phyloP scores from a whole-genome alignment of 2,113 vertebrate species.

The Pimephales promelas region DNA sequence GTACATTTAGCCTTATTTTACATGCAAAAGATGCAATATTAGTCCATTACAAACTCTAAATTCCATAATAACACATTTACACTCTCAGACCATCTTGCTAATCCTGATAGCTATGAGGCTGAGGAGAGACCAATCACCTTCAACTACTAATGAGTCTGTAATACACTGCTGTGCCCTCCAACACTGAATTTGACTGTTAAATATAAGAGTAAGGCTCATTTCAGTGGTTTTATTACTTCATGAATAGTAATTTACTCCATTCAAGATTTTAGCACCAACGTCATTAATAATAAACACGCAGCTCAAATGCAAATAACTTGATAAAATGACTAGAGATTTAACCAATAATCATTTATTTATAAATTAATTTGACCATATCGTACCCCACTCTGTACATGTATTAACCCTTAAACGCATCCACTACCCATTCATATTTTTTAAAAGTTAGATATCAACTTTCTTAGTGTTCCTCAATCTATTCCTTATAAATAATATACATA shows the following conservation, averaged over 20 bases:
- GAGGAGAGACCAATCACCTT: not conserved
- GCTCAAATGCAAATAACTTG: conserved; percentile 61
- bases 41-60: not conserved
- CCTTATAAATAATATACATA: no score
- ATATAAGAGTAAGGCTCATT: conserved; percentile 23
- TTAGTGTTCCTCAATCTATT: no score
- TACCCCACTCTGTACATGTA: not conserved
- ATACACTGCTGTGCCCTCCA: not conserved
- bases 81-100: not conserved
- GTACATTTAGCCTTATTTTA: not conserved
- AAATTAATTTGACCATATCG: conserved; percentile 54
- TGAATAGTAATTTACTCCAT: conserved; percentile 53
- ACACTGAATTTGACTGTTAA: conserved; percentile 11
- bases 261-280: conserved; percentile 50
- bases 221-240: conserved; percentile 35
- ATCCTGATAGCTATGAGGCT: not conserved
- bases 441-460: no score
- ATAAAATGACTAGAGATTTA: conserved; percentile 60
- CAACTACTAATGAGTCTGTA: not conserved
- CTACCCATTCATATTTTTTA: no score
- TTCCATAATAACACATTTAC: not conserved
- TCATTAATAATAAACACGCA: conserved; percentile 66
- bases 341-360: conserved; percentile 67
- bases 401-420: no score
- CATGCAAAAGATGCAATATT: not conserved